phyloP scores from a whole-genome alignment of 2,888 invertebrate species.

The Caenorhabditis sp. region DNA sequence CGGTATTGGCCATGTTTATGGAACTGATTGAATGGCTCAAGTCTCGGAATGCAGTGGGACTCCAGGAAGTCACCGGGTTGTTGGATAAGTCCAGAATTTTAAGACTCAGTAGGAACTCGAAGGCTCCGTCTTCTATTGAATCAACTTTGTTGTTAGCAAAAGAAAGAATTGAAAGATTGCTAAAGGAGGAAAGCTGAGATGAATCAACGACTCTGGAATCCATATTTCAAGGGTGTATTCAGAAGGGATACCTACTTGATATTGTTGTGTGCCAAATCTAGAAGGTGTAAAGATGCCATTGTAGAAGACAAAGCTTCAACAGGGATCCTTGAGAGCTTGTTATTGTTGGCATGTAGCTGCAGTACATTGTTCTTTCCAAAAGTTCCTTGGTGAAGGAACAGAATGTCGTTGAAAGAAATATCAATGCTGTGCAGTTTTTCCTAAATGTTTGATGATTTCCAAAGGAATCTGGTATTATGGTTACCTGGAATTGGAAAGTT shows the following conservation, averaged over 20 bases:
- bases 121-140: constrained; percentile 80
- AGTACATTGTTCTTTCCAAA: constrained; percentile 86
- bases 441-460: constrained; percentile 46
- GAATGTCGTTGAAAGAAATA: constrained; percentile 72
- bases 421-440: constrained; percentile 68
- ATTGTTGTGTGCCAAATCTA: constrained; percentile 91
- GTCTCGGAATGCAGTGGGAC: constrained; percentile 79
- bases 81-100: constrained; percentile 77
- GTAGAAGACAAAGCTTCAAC: constrained; percentile 84
- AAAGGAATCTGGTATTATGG: background rate
- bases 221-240: background rate
- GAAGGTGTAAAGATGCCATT: constrained; percentile 86
- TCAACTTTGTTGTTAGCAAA: constrained; percentile 77
- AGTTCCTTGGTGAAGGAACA: constrained; percentile 69
- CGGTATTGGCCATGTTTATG: constrained; percentile 80
- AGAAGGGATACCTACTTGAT: constrained; percentile 56
- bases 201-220: constrained; percentile 66
- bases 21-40: constrained; percentile 74
- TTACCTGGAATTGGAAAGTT: constrained; percentile 78
- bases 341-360: constrained; percentile 88
- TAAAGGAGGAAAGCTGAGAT: constrained; percentile 68
- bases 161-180: constrained; percentile 71
- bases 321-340: constrained; percentile 89
- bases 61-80: constrained; percentile 83
- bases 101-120: constrained; percentile 73